A percentile compares a stretch with the other conserved stretches of the same genome.
Conservation (phyloP, 2,888 invertebrate species). For the Limnephilus lunatus region DNA sequence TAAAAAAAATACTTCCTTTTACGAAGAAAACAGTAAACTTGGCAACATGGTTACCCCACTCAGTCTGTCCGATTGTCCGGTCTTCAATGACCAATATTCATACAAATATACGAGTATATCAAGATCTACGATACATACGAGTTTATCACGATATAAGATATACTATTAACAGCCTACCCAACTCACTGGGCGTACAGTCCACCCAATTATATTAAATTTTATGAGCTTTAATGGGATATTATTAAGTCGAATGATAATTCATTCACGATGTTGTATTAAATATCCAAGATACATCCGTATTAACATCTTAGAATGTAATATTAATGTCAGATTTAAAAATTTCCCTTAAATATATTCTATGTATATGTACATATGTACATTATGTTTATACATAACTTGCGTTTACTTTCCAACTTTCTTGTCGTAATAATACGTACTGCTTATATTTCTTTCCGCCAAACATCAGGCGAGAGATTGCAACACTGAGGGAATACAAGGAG, state of each 20-base stretch:
- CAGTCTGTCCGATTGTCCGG: neutral
- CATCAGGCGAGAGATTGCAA: too few species aligned
- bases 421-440: neutral
- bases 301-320: neutral
- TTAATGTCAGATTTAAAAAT: neutral
- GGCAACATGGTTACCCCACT: neutral
- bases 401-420: neutral
- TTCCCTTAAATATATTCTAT: neutral
- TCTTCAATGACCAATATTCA: conserved; percentile 2
- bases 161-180: neutral
- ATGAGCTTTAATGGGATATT: neutral
- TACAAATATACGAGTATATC: neutral
- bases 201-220: neutral
- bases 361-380: neutral
- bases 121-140: neutral
- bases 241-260: neutral
- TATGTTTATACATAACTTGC: neutral
- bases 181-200: neutral
- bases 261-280: neutral
- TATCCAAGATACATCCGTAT: neutral
- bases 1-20: neutral
- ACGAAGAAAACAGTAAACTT: neutral
- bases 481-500: too few species aligned
- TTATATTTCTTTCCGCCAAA: neutral
- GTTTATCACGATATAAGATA: neutral